Percentiles rank a stretch among this genome's conserved stretches.
Conservation (phyloP, 2,113 vertebrate genomes). For the Cynoglossus semilaevis region DNA sequence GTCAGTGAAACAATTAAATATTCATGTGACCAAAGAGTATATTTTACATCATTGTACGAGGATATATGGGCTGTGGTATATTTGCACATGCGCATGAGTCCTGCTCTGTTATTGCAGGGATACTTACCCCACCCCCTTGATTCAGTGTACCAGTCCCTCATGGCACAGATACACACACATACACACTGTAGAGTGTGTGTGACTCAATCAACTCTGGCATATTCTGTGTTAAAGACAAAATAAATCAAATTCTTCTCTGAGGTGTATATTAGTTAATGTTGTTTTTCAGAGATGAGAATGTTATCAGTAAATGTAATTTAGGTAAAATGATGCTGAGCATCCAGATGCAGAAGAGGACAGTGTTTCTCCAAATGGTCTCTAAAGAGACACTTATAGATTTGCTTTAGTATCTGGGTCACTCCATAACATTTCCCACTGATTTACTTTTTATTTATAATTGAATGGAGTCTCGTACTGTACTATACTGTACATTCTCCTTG, state of each 20-base stretch:
- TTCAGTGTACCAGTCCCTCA: slow-evolving; percentile 33
- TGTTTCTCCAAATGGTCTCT: slow-evolving; percentile 34
- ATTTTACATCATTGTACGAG: slow-evolving; percentile 31
- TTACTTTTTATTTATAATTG: slow-evolving; percentile 65
- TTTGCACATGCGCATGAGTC: slow-evolving; percentile 58
- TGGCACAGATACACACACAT: slow-evolving; percentile 24
- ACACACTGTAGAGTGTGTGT: slow-evolving; percentile 18
- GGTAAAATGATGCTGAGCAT: slow-evolving; percentile 10
- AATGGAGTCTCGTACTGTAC: slow-evolving; percentile 48
- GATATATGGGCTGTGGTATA: slow-evolving; percentile 8
- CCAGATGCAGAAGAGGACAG: slow-evolving; percentile 4
- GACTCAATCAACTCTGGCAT: slow-evolving; percentile 9
- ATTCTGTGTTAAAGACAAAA: slow-evolving; percentile 12
- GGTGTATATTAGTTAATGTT: slow-evolving; percentile 6
- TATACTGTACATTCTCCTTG: slow-evolving; percentile 46
- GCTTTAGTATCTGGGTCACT: slow-evolving; percentile 53
- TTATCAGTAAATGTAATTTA: slow-evolving; percentile 36
- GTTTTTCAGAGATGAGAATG: slow-evolving; percentile 37
- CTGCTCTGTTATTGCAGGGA: slow-evolving; percentile 62
- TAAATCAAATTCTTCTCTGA: slow-evolving; percentile 10
- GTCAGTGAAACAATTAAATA: no score
- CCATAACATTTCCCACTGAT: slow-evolving; percentile 51
- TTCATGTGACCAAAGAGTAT: neutral
- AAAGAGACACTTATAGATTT: slow-evolving; percentile 23
- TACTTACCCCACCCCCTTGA: slow-evolving; percentile 52